Evolutionary conservation across 2,797 vertebrate species (phyloP).

Genomic region (Anolis apletophallus): DNA sequence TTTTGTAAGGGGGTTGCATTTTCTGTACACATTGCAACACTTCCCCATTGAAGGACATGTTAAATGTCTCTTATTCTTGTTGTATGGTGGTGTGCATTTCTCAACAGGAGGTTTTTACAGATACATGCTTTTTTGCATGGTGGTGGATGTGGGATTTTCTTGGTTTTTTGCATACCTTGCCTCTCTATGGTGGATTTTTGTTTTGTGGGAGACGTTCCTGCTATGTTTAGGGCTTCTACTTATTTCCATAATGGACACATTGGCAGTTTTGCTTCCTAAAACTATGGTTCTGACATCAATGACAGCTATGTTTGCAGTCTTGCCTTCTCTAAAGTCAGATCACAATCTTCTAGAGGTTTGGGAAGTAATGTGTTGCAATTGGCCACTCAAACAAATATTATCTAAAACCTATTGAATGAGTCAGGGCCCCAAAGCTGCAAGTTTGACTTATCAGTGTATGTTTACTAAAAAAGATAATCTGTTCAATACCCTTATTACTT

Average conservation of each 20-base stretch:
- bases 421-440: too few species aligned
- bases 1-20: background rate
- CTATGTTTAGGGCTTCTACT: background rate
- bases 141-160: background rate
- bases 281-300: background rate
- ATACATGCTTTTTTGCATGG: background rate
- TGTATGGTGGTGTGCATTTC: background rate
- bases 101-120: background rate
- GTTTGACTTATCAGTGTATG: background rate
- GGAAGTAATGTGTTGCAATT: background rate
- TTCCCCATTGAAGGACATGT: background rate
- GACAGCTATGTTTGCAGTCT: background rate
- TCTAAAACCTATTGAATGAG: background rate
- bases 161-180: background rate
- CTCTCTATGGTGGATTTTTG: background rate
- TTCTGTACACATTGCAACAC: background rate
- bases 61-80: background rate
- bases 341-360: background rate
- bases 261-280: background rate
- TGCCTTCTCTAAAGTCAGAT: background rate
- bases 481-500: background rate
- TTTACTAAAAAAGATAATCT: background rate
- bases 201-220: background rate
- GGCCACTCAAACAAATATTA: background rate
- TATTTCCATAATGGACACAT: background rate